Evolutionary conservation across 2,113 vertebrate genomes (phyloP), one percentile per base, ranked within the genome.

Genomic region (Willisornis vidua): DNA sequence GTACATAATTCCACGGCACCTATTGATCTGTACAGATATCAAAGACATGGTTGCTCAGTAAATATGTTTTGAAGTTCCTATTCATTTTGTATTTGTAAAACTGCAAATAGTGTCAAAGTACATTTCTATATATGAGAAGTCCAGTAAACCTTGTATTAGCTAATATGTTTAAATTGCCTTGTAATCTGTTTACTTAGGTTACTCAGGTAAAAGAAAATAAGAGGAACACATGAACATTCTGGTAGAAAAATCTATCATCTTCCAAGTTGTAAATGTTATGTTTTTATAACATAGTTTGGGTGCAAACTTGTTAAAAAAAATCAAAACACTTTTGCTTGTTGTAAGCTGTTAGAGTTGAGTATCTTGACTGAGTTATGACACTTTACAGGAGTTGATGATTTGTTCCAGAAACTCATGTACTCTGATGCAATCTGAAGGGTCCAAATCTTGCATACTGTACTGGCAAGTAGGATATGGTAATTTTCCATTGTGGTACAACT

Each of bases 101-200:
- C 59, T 95, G 85, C 94, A 94, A 84, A 87, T 94, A 94, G 88
- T 87, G 77, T 94, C 83, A 67, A 85, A 91, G 86, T 90, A 94
- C 95, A 72, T 94, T 96, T 96, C 93, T 93, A 73, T 94, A 52
- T 85, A 82, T 88, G 88, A 89, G 70, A 85, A 93, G 86, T 92
- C 88, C 88, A 79, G 92, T 92, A 81, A 90, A 85, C n/a, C 82
- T 86, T 87, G 76, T 81, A 63, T 92, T 93, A 87, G 94, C 76
- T 75, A 78, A 61, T 89, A 94, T 82, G 92, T 89, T 96, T 94
- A 70, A 94, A 94, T 91, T 94, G 86, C 97, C 94, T 97, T 96
- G 94, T 95, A 91, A 97, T 96, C 91, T 95, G 77, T 96, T 97
- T 97, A 97, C 97, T 97, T 97, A 82, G 94, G 92, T 96, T 97